Percentiles rank a stretch among this genome's conserved stretches.
Conservation (phyloP, 2,113 vertebrate genomes). For the Phrynosoma platyrhinos region DNA sequence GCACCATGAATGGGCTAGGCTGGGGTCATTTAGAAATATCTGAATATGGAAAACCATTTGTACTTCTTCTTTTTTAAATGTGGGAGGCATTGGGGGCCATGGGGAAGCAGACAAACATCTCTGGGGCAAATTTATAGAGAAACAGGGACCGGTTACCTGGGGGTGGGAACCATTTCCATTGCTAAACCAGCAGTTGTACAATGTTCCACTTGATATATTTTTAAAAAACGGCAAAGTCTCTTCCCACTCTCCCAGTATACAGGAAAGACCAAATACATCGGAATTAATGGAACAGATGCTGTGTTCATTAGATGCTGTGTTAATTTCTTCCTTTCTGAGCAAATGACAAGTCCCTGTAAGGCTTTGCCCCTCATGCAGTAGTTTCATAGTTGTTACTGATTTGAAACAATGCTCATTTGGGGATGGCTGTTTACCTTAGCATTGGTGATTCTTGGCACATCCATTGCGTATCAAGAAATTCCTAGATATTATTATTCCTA, state of each 20-base stretch:
- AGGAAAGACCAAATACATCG: not conserved
- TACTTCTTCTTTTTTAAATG: too few species aligned
- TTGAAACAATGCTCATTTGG: not conserved
- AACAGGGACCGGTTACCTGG: too few species aligned
- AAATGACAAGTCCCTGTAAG: not conserved
- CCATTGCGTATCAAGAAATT: not conserved
- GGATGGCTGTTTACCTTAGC: not conserved
- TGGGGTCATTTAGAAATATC: too few species aligned
- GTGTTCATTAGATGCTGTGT: not conserved
- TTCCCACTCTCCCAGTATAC: not conserved
- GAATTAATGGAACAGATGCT: not conserved
- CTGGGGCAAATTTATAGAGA: too few species aligned
- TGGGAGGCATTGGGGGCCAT: too few species aligned
- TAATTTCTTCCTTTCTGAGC: not conserved
- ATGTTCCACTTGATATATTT: not conserved
- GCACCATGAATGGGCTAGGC: too few species aligned
- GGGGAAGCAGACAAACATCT: too few species aligned
- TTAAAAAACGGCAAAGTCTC: not conserved
- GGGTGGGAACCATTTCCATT: constrained; percentile 12
- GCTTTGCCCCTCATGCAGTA: not conserved
- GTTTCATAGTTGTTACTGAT: not conserved
- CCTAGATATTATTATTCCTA: too few species aligned
- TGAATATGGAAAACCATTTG: too few species aligned
- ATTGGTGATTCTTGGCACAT: not conserved
- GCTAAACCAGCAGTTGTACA: not conserved